Base-by-base conservation (phyloP, 2,797 vertebrate genomes). In the Phoxinus dragarum region DNA sequence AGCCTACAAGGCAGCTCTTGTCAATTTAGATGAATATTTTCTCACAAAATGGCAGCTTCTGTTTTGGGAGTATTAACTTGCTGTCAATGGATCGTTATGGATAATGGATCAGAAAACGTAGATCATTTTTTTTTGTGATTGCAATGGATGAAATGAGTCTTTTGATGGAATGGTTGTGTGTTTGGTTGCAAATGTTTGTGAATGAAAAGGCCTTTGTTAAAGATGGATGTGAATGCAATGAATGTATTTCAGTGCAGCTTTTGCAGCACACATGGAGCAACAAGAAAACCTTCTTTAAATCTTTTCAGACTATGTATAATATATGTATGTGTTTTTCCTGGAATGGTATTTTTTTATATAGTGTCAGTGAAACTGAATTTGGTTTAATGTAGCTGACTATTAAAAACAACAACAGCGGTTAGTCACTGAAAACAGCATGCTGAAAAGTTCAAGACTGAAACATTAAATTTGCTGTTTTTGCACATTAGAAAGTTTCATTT, bases 241-340 rank as follows among this genome's bases (percentile, higher is more conserved):
- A 84, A 84, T 84, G 74, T 84, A 69, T 78, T 84, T 77, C 64
- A 34, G 74, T 68, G 59, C 27, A 40, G 82, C 59, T 84, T 68
- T 67, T 44, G n/a, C 4, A 54, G 64, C 82, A 23, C 64, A 77
- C 14, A 16, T 84, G 44, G 17, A 54, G 36, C 34, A 38, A 19
- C 54, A 64, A 64, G 19, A 49, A 64, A 27, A 38, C 16, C 19
- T 66, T 38, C 14, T 42, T 59, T 61, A 73, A 27, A 72, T 9
- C 14, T 31, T 76, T 67, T 54, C 56, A 54, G 8, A 42, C 77
- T 34, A 34, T 84, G 61, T 56, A 77, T 34, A 21, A 44, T 42
- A 77, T 69, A n/a, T 68, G 23, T 56, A 34, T 77, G 34, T 54
- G 34, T 38, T 49, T 44, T 77, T 56, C 12, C 34, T 36, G 4